Base-by-base conservation (phyloP, 2,888 invertebrate genomes). In the Apodemia hepburni region DNA sequence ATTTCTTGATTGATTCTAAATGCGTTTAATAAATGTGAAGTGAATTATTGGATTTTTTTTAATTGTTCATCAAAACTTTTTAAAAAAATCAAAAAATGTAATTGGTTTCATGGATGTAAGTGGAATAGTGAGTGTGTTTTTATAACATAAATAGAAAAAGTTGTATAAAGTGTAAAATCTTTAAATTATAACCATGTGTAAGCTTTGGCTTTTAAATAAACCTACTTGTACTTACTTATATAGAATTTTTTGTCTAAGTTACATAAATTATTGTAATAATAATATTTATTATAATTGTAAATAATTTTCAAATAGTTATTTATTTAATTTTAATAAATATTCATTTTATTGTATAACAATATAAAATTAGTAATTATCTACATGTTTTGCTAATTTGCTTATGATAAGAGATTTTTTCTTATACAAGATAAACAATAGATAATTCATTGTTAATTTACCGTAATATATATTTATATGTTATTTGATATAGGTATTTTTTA, bases 401-500 rank as follows among this genome's bases (percentile, higher is more conserved):
- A 54, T 12, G 11, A 18, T 51, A 51, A 27, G 22, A 54, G 54
- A 54, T 54, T 54, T 54, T 27, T 54, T 12, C 15, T 27, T 51
- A 51, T 9, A 51, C 22, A 51, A 51, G 42, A 42, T 42, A 42
- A 42, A 42, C 42, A 6, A 51, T 54, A 54, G 27, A 54, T 27
- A 27, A 54, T 27, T 27, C 42, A 42, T 42, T 42, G 49, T 49
- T 49, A 18, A 17, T 5, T 22, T 54, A 54, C 27, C 22, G 22
- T 54, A 22, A 12, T 54, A 22, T 27, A 12, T 54, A 54, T 42
- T 22, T 54, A 27, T 54, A 22, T 29, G 47, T 61, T 61, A 45
- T 42, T 57, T 42, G 17, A 59, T 49, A 63, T 65, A n/a, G n/a
- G n/a, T n/a, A 62, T 59, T 63, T 57, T 47, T 64, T 94, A 97